A percentile compares a stretch with the other conserved stretches of the same genome.
Conservation (phyloP, 2,888 invertebrate genomes). For the Tetanocera ferruginea region DNA sequence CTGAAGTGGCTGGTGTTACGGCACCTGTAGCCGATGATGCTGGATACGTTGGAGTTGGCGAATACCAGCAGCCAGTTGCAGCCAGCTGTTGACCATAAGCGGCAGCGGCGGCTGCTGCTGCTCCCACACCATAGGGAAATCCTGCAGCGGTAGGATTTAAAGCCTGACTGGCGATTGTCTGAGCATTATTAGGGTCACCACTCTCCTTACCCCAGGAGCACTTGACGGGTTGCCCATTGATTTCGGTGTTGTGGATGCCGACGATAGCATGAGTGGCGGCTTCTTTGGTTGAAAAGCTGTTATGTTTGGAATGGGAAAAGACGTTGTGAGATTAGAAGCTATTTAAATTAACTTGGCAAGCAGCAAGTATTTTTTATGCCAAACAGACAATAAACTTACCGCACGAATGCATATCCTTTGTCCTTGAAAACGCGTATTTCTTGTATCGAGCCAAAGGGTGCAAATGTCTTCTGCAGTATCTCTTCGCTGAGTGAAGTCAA, state of each 20-base stretch:
- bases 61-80: constrained; percentile 90
- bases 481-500: constrained; percentile 94
- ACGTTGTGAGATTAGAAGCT: not conserved
- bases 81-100: constrained; percentile 85
- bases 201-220: constrained; percentile 99
- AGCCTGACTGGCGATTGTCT: constrained; percentile 76
- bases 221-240: constrained; percentile 95
- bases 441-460: constrained; percentile 95
- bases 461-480: constrained; percentile 96
- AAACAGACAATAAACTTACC: constrained; percentile 72
- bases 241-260: constrained; percentile 96
- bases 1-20: constrained; percentile 77
- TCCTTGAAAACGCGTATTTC: constrained; percentile 99
- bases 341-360: too few species aligned
- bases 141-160: constrained; percentile 69
- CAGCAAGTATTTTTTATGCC: too few species aligned
- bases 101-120: constrained; percentile 71
- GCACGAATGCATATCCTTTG: constrained; percentile 98
- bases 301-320: not conserved
- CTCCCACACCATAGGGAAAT: constrained; percentile 73
- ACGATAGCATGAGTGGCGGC: constrained; percentile 98
- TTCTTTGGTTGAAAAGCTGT: constrained; percentile 98
- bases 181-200: constrained; percentile 90
- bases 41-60: constrained; percentile 79
- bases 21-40: constrained; percentile 73